Percentiles rank a stretch among this genome's conserved stretches.
These are phyloP conservation scores for Myripristis murdjan DNA, from an alignment of 2,797 vertebrate genomes.

Conservation along the genomic window DNA sequence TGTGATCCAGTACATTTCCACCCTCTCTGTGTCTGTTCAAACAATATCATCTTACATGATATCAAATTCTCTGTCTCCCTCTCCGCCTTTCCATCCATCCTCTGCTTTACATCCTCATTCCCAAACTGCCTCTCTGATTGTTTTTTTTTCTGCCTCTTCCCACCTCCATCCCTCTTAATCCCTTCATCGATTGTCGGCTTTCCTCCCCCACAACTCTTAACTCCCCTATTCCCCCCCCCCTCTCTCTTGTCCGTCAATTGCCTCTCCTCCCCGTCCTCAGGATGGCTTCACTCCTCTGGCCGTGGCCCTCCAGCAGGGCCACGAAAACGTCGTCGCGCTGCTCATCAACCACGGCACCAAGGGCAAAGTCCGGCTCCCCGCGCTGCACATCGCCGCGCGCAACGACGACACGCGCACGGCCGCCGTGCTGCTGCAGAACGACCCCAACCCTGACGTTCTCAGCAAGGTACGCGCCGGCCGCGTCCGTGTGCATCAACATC, in stretches of 20 bases:
- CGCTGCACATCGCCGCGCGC: constrained; percentile 92
- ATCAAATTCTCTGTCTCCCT: not conserved
- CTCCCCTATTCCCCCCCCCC: constrained; percentile 25
- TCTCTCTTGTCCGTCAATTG: constrained; percentile 14
- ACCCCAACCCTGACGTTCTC: constrained; percentile 91
- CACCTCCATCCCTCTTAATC: not conserved
- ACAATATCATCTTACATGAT: no score
- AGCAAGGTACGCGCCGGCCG: constrained; percentile 87
- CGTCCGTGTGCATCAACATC: no score
- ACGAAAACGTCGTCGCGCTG: constrained; percentile 91
- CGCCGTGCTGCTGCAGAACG: constrained; percentile 91
- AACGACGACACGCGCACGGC: constrained; percentile 92
- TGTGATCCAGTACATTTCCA: no score
- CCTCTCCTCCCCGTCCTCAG: constrained; percentile 76
- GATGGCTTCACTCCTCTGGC: constrained; percentile 95
- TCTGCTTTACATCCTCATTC: no score
- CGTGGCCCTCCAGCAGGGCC: constrained; percentile 92
- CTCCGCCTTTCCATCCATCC: not conserved
- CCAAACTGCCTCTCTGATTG: no score
- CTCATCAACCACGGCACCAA: constrained; percentile 92
- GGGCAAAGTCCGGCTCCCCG: constrained; percentile 91
- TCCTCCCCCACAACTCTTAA: constrained; percentile 15
- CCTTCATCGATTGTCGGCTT: not conserved
- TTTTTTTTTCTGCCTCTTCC: no score
- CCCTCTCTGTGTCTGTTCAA: no score